phyloP scores from a whole-genome alignment of 2,797 vertebrate species.

The Hipposideros larvatus region DNA sequence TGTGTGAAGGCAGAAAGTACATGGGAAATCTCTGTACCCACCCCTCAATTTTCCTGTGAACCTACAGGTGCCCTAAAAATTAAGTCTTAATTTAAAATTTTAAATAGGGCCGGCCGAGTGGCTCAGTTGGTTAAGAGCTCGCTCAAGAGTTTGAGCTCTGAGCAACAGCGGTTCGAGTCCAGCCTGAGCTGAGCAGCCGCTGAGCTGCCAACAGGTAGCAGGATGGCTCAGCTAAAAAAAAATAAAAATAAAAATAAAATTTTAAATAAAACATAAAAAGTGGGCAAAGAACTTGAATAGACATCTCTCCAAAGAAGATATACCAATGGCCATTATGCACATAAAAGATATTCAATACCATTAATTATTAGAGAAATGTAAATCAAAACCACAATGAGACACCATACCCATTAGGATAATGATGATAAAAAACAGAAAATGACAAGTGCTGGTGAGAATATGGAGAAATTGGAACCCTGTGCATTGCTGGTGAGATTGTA shows the following conservation, averaged over 20 bases:
- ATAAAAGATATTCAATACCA: background rate
- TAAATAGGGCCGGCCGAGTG: too few species aligned
- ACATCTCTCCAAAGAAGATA: background rate
- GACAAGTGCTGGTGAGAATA: background rate
- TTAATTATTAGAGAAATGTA: background rate
- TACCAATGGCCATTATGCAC: background rate
- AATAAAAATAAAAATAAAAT: too few species aligned
- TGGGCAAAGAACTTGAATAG: background rate
- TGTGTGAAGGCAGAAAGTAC: background rate
- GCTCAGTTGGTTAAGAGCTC: too few species aligned
- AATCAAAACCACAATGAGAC: background rate
- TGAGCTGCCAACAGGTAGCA: too few species aligned
- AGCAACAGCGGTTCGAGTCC: too few species aligned
- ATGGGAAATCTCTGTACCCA: background rate
- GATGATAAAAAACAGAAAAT: background rate
- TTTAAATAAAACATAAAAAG: background rate
- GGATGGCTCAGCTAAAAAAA: too few species aligned
- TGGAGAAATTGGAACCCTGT: background rate
- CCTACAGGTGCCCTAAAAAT: background rate
- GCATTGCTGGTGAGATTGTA: background rate
- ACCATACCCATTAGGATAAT: background rate
- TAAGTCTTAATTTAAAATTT: background rate
- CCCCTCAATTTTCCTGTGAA: background rate
- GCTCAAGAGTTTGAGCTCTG: too few species aligned
- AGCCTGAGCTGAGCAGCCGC: too few species aligned